phyloP scores from a whole-genome alignment of 2,797 vertebrate species.

The Phataginus tricuspis region DNA sequence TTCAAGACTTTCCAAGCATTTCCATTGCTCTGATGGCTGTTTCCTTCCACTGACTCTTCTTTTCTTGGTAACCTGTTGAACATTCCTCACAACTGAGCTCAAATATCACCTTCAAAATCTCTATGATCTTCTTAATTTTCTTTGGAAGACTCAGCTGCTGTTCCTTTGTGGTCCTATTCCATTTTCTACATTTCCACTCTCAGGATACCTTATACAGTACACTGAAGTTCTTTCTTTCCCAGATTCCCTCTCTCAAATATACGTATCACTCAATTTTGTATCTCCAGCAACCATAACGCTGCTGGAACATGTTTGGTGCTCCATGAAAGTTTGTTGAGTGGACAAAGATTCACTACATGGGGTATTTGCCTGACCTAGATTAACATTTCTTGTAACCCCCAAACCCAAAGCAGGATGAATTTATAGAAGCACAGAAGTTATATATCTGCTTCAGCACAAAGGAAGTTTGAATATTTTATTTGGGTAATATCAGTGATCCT shows the following conservation, averaged over 20 bases:
- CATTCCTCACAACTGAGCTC: not conserved
- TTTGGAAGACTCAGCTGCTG: not conserved
- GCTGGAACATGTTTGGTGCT: not conserved
- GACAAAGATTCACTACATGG: not conserved
- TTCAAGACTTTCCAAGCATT: not conserved
- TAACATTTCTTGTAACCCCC: not conserved
- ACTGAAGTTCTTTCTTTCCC: not conserved
- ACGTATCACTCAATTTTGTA: not conserved
- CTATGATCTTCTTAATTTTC: not conserved
- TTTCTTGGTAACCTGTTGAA: not conserved
- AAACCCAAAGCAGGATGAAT: not conserved
- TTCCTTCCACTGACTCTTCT: not conserved
- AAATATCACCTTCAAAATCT: conserved; percentile 24
- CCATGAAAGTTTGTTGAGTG: not conserved
- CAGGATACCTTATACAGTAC: not conserved
- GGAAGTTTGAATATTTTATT: not conserved
- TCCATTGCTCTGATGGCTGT: not conserved
- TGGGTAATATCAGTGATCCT: not conserved
- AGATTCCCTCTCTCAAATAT: not conserved
- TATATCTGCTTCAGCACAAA: not conserved
- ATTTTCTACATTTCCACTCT: not conserved
- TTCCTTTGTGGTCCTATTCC: not conserved
- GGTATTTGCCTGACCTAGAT: not conserved
- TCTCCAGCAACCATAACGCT: not conserved
- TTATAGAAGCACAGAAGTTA: not conserved